A percentile compares a stretch with the other conserved stretches of the same genome.
These are phyloP conservation scores for Colletes collaris DNA, from an alignment of 2,888 invertebrate species.

Conservation along the genomic window DNA sequence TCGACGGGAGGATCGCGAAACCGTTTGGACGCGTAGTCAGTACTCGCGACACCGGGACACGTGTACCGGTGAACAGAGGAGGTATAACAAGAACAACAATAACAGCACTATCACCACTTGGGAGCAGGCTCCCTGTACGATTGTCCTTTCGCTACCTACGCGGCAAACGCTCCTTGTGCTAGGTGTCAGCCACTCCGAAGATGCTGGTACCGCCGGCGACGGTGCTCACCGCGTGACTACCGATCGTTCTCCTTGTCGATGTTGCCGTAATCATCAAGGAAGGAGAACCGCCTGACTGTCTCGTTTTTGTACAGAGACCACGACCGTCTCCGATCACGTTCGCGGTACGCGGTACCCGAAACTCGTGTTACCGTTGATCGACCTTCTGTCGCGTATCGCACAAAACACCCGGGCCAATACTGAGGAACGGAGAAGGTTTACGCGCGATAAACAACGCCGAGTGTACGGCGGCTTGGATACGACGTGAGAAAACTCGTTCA, in stretches of 20 bases:
- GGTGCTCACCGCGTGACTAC: constrained; percentile 71
- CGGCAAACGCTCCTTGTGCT: constrained; percentile 65
- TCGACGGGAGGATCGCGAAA: background rate
- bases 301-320: background rate
- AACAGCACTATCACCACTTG: constrained; percentile 49
- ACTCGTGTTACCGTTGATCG: constrained; percentile 8
- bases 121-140: constrained; percentile 36
- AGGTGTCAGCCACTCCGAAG: constrained; percentile 64
- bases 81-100: constrained; percentile 48
- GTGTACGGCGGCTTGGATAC: constrained; percentile 51
- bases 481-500: constrained; percentile 58
- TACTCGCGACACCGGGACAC: constrained; percentile 44
- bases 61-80: constrained; percentile 40
- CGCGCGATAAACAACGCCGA: constrained; percentile 24
- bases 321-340: constrained; percentile 18
- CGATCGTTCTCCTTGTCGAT: constrained; percentile 60
- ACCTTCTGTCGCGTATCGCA: background rate
- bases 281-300: constrained; percentile 6
- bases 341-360: constrained; percentile 1
- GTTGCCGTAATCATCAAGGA: constrained; percentile 73
- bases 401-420: constrained; percentile 3
- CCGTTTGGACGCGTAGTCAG: constrained; percentile 35
- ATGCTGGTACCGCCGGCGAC: constrained; percentile 58
- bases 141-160: constrained; percentile 49
- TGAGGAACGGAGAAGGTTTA: constrained; percentile 1